Conservation (phyloP, 2,888 invertebrate species). For the Conistra vaccinii region DNA sequence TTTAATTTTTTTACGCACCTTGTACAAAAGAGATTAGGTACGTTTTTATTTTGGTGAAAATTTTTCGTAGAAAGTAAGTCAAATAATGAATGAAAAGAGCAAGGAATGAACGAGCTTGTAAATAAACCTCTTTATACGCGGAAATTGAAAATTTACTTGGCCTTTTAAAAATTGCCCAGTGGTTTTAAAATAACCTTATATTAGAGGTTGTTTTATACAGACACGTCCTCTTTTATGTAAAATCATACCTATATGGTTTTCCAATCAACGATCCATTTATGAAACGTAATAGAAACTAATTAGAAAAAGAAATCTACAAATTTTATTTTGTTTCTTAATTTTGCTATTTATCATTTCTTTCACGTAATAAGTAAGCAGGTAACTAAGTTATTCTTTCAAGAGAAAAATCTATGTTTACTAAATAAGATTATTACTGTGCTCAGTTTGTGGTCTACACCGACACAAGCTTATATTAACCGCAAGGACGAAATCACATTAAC, state of each 20-base stretch:
- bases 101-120: slow-evolving; percentile 4
- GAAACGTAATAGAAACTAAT: slow-evolving; percentile 3
- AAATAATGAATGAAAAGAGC: slow-evolving; percentile 11
- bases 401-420: neutral
- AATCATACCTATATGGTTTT: slow-evolving; percentile 3
- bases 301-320: neutral
- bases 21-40: slow-evolving; percentile 38
- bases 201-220: neutral
- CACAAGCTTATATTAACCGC: neutral
- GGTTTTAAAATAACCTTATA: neutral
- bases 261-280: slow-evolving; percentile 12
- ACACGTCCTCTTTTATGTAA: neutral
- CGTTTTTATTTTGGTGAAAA: neutral
- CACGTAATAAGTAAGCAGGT: neutral
- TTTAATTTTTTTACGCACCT: slow-evolving; percentile 23
- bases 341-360: neutral
- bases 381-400: no score
- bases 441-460: neutral
- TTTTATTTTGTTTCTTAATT: neutral
- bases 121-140: neutral
- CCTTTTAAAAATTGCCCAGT: neutral
- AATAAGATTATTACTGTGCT: neutral
- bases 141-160: neutral
- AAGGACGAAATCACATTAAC: slow-evolving; percentile 24
- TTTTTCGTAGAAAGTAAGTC: slow-evolving; percentile 5